Evolutionary conservation across 2,888 invertebrate species (phyloP), one percentile per base, ranked within the genome.

Genomic region (Coremacera marginata): DNA sequence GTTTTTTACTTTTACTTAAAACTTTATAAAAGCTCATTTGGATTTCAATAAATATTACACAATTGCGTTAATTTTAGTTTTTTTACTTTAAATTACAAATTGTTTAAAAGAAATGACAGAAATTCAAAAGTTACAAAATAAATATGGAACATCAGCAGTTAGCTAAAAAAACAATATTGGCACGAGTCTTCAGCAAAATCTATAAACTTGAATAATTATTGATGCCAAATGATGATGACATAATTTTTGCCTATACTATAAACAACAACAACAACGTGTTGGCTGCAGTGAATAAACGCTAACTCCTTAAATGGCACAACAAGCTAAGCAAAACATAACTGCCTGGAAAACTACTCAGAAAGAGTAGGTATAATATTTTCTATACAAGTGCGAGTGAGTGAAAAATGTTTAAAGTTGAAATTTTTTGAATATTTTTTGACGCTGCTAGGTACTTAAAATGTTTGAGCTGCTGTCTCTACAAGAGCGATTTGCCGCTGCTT

Each of bases 241-340:
- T 62, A 72, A 72, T 72, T 71, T 27, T 62, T 62, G 31, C 8
- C 34, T 1, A 7, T 14, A 27, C 62, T 16, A 22, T n/a, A 57
- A 9, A 11, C 5, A 25, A 19, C 19, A 19, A 52, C 57, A 34
- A 5, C 5, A 31, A 31, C 5, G 60, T 49, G 44, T n/a, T 55
- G 25, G 25, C 68, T 52, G 16, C 16, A 51, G 9, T 25, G 51
- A 34, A n/a, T 19, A 31, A 34, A n/a, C 57, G 4, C 51, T 22
- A 55, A 25, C 22, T 67, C 74, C 74, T 74, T 67, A 67, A 74
- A 74, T 55, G 74, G 72, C 27, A 8, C 22, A 52, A 55, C 60
- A 49, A 31, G 55, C 11, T 7, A 44, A 2, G 14, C 44, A 2
- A 44, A 2, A 44, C 11, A 11, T 2, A 44, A 14, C 14, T 44